Conservation (phyloP, 2,888 invertebrate species). For the Philereme vetulata region DNA sequence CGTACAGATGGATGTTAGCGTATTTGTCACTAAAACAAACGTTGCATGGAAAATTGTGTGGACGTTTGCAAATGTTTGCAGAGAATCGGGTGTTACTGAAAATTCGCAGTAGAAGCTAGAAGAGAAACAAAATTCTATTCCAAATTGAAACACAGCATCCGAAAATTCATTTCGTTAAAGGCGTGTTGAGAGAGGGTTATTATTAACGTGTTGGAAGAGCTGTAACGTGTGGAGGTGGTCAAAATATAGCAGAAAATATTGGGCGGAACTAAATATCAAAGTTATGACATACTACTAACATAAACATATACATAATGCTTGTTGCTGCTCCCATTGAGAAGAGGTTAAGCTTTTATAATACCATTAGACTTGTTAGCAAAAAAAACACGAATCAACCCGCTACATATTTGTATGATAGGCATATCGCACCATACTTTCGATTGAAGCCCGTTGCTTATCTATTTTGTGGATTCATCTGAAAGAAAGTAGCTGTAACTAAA, state of each 20-base stretch:
- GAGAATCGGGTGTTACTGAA: conserved; percentile 10
- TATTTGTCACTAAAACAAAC: not conserved
- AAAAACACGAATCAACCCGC: too few relatives aligned
- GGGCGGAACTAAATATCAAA: conserved; percentile 13
- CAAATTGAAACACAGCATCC: conserved; percentile 7
- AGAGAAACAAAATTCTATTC: conserved; percentile 4
- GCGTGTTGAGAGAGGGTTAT: conserved; percentile 8
- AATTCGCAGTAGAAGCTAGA: conserved; percentile 8
- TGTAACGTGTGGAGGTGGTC: conserved; percentile 19
- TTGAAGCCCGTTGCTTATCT: too few relatives aligned
- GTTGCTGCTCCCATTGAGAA: not conserved
- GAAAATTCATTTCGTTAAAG: too few relatives aligned
- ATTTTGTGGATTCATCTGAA: too few relatives aligned
- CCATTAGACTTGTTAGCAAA: too few relatives aligned
- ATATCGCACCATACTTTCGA: too few relatives aligned
- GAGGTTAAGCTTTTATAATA: too few relatives aligned
- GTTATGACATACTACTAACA: not conserved
- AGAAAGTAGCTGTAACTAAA: too few relatives aligned
- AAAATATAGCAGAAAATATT: conserved; percentile 41
- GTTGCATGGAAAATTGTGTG: conserved; percentile 7
- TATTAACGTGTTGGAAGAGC: conserved; percentile 19
- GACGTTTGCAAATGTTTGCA: conserved; percentile 14
- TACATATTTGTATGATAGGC: too few relatives aligned
- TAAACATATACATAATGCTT: not conserved
- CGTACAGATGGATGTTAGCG: not conserved